phyloP scores from a whole-genome alignment of 1,140 invertebrate genomes.

The Drosophila ficusphila region DNA sequence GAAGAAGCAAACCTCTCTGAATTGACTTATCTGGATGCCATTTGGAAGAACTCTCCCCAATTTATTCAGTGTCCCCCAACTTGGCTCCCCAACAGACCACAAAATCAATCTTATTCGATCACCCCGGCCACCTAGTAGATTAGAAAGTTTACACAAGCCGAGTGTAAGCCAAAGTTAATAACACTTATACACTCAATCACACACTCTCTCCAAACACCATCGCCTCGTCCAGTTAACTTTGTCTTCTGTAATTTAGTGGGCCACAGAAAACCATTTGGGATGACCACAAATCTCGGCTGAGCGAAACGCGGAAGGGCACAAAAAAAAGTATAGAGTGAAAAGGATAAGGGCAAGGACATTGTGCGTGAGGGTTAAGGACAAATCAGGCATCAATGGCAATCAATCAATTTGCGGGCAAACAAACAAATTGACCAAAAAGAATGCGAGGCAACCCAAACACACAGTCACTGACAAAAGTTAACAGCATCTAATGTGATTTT shows the following conservation, averaged over 20 bases:
- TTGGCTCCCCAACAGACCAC: neutral
- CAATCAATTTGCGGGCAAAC: constrained; percentile 75
- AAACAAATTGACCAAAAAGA: constrained; percentile 60
- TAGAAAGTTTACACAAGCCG: constrained; percentile 63
- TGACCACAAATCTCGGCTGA: constrained; percentile 42
- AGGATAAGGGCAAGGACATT: constrained; percentile 19
- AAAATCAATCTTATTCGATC: constrained; percentile 18
- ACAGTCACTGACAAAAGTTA: constrained; percentile 61
- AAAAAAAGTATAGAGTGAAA: neutral
- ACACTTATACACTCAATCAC: constrained; percentile 22
- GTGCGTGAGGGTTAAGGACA: constrained; percentile 67
- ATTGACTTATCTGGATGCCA: too few species aligned
- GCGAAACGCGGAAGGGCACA: constrained; percentile 3
- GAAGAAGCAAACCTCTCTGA: too few species aligned
- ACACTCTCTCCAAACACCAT: neutral
- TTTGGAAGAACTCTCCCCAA: neutral
- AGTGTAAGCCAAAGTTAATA: constrained; percentile 71
- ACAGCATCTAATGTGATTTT: constrained; percentile 81
- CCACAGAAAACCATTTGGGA: constrained; percentile 25
- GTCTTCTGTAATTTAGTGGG: constrained; percentile 25
- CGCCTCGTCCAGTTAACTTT: constrained; percentile 20
- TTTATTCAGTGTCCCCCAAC: neutral
- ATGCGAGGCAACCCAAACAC: constrained; percentile 7
- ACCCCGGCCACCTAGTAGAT: constrained; percentile 11
- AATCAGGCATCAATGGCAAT: constrained; percentile 79